These are phyloP conservation scores for Allophyes oxyacanthae DNA, from an alignment of 2,888 invertebrate species.

Conservation along the genomic window DNA sequence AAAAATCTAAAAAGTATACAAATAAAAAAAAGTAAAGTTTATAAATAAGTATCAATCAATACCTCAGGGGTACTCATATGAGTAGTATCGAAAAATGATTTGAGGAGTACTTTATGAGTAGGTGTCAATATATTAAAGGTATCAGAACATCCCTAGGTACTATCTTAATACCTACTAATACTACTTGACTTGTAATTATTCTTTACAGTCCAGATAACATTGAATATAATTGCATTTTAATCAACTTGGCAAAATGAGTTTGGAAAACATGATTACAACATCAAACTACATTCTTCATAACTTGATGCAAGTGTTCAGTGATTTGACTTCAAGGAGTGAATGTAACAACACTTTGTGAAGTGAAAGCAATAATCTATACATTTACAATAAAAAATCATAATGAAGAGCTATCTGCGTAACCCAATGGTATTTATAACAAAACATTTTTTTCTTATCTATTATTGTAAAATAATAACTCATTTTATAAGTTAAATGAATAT, in stretches of 20 bases:
- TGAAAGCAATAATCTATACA: neutral
- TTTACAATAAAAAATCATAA: neutral
- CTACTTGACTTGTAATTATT: neutral
- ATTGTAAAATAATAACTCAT: slow-evolving; percentile 17
- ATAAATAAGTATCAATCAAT: no score
- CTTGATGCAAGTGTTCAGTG: slow-evolving; percentile 1
- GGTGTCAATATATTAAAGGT: no score
- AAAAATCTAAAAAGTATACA: no score
- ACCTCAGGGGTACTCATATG: no score
- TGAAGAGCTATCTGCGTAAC: slow-evolving; percentile 19
- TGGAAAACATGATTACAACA: slow-evolving; percentile 18
- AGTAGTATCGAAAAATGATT: no score
- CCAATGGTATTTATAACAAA: slow-evolving; percentile 25
- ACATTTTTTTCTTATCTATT: neutral
- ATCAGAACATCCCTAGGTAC: no score
- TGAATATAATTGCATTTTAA: slow-evolving; percentile 3
- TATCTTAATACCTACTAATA: neutral
- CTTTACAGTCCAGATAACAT: no score
- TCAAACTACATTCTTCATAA: neutral
- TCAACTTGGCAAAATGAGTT: slow-evolving; percentile 18
- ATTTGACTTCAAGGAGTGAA: slow-evolving; percentile 11
- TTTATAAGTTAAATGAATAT: slow-evolving; percentile 4
- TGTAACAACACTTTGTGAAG: slow-evolving; percentile 1
- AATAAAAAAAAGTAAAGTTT: no score
- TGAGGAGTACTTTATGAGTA: no score